Conservation (phyloP, 2,113 vertebrate genomes). For the Emydocephalus ijimae region DNA sequence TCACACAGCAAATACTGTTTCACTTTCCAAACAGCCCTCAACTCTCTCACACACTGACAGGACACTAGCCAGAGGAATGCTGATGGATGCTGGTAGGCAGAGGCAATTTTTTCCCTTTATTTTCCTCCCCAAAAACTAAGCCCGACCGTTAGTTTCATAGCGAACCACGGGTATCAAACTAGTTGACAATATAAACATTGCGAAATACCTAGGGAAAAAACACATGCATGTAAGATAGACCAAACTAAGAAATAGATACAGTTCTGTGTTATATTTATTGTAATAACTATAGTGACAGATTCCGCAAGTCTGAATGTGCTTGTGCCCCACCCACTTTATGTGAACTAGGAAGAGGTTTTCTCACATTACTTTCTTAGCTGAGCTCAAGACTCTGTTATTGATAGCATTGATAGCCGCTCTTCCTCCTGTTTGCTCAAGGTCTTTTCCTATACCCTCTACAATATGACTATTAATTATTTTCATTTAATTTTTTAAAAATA, state of each 20-base stretch:
- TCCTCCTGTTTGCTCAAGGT: neutral
- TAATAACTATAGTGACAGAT: neutral
- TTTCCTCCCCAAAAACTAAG: too few species aligned
- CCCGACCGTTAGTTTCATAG: too few species aligned
- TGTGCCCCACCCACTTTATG: neutral
- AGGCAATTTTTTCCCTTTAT: too few species aligned
- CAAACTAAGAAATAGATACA: neutral
- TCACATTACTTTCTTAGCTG: neutral
- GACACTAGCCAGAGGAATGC: too few species aligned
- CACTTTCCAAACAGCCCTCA: too few species aligned
- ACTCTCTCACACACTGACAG: too few species aligned
- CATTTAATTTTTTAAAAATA: neutral
- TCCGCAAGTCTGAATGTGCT: neutral
- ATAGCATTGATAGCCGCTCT: neutral
- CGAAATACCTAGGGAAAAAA: neutral
- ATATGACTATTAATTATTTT: neutral
- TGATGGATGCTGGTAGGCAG: too few species aligned
- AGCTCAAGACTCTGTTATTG: neutral
- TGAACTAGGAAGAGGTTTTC: neutral
- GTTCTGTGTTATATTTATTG: neutral
- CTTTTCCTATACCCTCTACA: neutral
- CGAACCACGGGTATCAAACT: too few species aligned
- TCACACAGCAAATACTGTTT: too few species aligned
- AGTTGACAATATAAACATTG: neutral
- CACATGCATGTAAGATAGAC: neutral